Percentiles rank a stretch among this genome's conserved stretches.
phyloP scores from a whole-genome alignment of 64 coral and sea anemone genomes.

The Trachythela sp. region DNA sequence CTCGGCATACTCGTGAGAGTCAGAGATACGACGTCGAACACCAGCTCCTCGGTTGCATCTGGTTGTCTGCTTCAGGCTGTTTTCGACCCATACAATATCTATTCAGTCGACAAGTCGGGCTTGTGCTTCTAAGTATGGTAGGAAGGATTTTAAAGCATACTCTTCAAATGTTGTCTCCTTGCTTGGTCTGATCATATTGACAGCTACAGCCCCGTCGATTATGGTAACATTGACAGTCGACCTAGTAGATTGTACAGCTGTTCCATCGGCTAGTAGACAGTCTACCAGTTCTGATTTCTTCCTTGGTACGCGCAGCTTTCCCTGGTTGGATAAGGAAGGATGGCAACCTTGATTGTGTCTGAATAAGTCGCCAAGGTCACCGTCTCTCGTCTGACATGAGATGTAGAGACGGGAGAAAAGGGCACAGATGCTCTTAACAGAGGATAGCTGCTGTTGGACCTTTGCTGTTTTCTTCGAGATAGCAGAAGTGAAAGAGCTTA shows the following conservation, averaged over 20 bases:
- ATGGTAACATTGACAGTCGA: background rate
- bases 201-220: background rate
- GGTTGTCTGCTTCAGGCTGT: constrained; percentile 43
- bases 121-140: background rate
- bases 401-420: background rate
- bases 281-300: constrained; percentile 55
- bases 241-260: background rate
- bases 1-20: too few relatives aligned
- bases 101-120: background rate
- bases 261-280: background rate
- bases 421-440: background rate
- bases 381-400: background rate
- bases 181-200: background rate
- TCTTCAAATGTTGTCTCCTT: background rate
- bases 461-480: background rate
- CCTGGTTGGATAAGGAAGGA: constrained; percentile 32
- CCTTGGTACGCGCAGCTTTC: constrained; percentile 35
- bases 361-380: constrained; percentile 37
- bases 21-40: constrained; percentile 24
- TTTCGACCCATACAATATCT: constrained; percentile 45
- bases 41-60: constrained; percentile 41
- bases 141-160: background rate
- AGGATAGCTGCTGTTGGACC: background rate
- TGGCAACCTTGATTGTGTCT: constrained; percentile 34
- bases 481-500: background rate